Evolutionary conservation across 2,113 vertebrate genomes (phyloP).

Genomic region (Enhydra lutris): DNA sequence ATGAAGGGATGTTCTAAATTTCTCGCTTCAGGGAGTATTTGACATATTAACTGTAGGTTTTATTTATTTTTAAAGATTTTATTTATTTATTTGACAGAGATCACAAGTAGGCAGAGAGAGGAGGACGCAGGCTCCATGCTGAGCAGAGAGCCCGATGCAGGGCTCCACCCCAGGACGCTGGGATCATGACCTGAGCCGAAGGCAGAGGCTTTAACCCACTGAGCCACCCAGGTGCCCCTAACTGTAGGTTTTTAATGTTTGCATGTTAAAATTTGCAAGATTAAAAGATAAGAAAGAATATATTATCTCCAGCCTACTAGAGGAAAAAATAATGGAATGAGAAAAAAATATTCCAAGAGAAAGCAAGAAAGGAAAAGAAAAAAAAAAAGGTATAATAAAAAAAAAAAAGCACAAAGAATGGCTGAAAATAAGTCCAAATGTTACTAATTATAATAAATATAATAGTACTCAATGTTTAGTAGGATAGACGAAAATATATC

Average conservation of each 20-base stretch:
- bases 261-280: not conserved
- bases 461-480: constrained; percentile 1
- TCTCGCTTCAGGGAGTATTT: not conserved
- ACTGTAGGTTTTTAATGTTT: not conserved
- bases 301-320: not conserved
- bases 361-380: not conserved
- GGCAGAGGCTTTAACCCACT: too few species aligned
- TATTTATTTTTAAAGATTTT: too few species aligned
- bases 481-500: not conserved
- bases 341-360: not conserved
- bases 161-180: too few species aligned
- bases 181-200: too few species aligned
- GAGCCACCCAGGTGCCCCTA: not conserved
- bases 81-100: too few species aligned
- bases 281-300: not conserved
- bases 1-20: not conserved
- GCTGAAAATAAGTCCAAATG: not conserved
- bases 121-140: too few species aligned
- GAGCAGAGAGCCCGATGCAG: too few species aligned
- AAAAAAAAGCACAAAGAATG: constrained; percentile 20
- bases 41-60: not conserved
- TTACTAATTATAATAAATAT: constrained; percentile 14
- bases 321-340: not conserved
- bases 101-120: too few species aligned
- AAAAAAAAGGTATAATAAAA: not conserved